These are phyloP conservation scores for Scolopax bukidnonensis DNA, from an alignment of 2,797 vertebrate species.

Conservation along the genomic window DNA sequence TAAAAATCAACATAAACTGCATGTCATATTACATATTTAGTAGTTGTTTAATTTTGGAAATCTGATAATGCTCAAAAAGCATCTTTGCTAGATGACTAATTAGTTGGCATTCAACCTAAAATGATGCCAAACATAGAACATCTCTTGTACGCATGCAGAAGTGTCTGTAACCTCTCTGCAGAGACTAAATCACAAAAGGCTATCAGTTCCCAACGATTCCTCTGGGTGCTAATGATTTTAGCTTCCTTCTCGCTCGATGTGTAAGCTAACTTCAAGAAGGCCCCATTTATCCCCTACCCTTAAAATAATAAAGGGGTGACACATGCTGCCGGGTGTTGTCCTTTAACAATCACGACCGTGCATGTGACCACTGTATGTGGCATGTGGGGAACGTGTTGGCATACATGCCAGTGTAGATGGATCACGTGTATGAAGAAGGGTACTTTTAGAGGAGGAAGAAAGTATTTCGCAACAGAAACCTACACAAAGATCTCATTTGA, in stretches of 20 bases:
- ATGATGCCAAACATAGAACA: conserved; percentile 60
- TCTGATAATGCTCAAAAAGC: conserved; percentile 64
- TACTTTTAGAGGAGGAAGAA: conserved; percentile 46
- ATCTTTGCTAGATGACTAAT: conserved; percentile 67
- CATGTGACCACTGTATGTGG: background rate
- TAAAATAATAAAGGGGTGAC: background rate
- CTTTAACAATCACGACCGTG: background rate
- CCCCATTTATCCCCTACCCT: background rate
- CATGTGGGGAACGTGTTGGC: background rate
- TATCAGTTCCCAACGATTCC: background rate
- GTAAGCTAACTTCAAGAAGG: background rate
- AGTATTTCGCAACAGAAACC: conserved; percentile 49
- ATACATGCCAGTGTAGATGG: background rate
- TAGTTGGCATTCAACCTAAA: conserved; percentile 68
- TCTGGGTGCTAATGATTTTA: background rate
- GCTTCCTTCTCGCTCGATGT: background rate
- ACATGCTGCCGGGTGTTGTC: background rate
- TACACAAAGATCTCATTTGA: conserved; percentile 31
- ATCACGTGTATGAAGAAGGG: conserved; percentile 39
- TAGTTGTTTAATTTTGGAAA: conserved; percentile 61
- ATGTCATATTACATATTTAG: conserved; percentile 41
- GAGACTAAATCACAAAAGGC: conserved; percentile 22
- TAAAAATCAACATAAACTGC: conserved; percentile 20
- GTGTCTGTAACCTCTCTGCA: conserved; percentile 37
- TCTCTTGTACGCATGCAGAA: conserved; percentile 39